These are phyloP conservation scores for Tribolium madens DNA, from an alignment of 1,140 invertebrate species.

Conservation along the genomic window DNA sequence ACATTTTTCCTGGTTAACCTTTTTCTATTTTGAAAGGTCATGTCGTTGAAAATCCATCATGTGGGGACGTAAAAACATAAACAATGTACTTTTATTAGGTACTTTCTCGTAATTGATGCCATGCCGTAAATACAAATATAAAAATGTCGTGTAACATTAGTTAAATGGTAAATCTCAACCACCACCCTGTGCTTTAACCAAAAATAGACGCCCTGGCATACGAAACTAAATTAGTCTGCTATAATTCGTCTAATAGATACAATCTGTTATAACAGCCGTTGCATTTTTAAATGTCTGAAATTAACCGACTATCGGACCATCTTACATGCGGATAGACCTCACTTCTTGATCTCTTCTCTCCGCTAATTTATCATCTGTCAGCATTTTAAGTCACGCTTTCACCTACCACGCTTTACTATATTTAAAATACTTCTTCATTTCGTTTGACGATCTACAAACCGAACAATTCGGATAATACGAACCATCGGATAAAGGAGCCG, in stretches of 20 bases:
- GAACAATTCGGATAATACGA: background rate
- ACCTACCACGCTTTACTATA: background rate
- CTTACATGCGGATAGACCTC: slow-evolving; percentile 9
- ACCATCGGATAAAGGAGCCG: background rate
- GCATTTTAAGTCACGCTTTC: slow-evolving; percentile 7
- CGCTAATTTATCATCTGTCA: slow-evolving; percentile 27
- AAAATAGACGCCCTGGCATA: slow-evolving; percentile 15
- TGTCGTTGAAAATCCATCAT: slow-evolving; percentile 5
- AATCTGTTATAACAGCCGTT: slow-evolving; percentile 49
- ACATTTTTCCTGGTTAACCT: slow-evolving; percentile 30
- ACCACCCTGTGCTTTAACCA: slow-evolving; percentile 20
- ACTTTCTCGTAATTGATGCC: slow-evolving; percentile 44
- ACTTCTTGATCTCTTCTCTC: slow-evolving; percentile 2
- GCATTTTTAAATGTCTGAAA: slow-evolving; percentile 43
- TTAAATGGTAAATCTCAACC: slow-evolving; percentile 42
- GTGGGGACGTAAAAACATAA: slow-evolving; percentile 31
- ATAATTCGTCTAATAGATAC: slow-evolving; percentile 51
- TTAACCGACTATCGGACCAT: slow-evolving; percentile 40
- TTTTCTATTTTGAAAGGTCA: slow-evolving; percentile 31
- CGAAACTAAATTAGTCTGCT: slow-evolving; percentile 46
- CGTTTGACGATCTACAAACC: background rate
- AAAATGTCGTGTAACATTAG: slow-evolving; percentile 40
- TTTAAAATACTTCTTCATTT: background rate
- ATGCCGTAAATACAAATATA: slow-evolving; percentile 45
- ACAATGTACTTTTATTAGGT: slow-evolving; percentile 47